These are phyloP conservation scores for Psettodes erumei DNA, from an alignment of 2,113 vertebrate genomes.

Conservation along the genomic window DNA sequence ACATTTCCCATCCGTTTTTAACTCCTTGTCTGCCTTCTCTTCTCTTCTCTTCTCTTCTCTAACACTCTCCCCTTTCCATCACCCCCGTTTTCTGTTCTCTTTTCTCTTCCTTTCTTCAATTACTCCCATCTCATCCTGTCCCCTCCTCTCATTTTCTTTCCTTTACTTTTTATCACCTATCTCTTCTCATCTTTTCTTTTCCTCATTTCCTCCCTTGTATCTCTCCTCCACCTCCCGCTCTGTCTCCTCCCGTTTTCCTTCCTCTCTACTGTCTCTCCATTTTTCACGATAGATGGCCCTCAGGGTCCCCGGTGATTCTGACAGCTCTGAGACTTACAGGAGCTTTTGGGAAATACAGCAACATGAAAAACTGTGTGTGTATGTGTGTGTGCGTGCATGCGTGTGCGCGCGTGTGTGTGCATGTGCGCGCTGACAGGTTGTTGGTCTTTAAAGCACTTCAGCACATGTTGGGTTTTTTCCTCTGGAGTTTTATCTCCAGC, in stretches of 20 bases:
- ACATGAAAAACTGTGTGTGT: not conserved
- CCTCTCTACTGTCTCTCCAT: not conserved
- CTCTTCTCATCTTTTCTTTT: not conserved
- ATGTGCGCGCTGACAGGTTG: not conserved
- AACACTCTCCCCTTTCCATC: not conserved
- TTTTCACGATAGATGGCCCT: slow-evolving; percentile 15
- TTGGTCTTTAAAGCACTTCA: slow-evolving; percentile 32
- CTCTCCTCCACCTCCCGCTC: not conserved
- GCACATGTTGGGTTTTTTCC: slow-evolving; percentile 36
- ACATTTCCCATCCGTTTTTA: not conserved
- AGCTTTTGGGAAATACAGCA: slow-evolving; percentile 4
- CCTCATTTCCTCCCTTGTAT: not conserved
- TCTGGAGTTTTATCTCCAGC: slow-evolving; percentile 36
- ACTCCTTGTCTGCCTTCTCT: not conserved
- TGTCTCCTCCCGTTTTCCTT: not conserved
- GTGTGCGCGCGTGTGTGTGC: slow-evolving; percentile 9
- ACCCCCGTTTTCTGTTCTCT: not conserved
- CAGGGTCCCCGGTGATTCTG: slow-evolving; percentile 21
- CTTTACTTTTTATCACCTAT: not conserved
- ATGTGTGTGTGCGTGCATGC: not conserved
- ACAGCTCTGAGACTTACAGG: slow-evolving; percentile 20
- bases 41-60: not conserved
- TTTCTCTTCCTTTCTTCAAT: not conserved
- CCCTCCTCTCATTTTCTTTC: not conserved
- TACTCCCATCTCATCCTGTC: not conserved